Percentiles rank a stretch among this genome's conserved stretches.
These are phyloP conservation scores for Enteromius fasciolatus DNA, from an alignment of 2,797 vertebrate species.

Conservation along the genomic window DNA sequence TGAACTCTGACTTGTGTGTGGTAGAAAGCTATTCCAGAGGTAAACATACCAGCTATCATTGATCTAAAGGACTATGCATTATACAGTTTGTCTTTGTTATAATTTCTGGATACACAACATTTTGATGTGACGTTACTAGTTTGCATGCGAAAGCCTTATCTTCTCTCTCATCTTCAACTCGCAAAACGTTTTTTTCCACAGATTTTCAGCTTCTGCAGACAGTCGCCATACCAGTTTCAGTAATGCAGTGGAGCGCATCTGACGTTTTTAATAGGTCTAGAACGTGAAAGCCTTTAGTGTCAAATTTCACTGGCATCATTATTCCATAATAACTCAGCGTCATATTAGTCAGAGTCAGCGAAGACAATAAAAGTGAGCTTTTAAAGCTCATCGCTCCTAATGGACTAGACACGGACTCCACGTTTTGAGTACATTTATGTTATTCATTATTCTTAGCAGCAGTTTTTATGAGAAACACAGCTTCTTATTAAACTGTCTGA, in stretches of 20 bases:
- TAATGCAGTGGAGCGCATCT: neutral
- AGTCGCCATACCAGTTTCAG: slow-evolving; percentile 23
- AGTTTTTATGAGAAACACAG: slow-evolving; percentile 10
- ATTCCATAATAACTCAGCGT: slow-evolving; percentile 64
- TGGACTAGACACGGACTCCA: slow-evolving; percentile 65
- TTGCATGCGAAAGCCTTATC: slow-evolving; percentile 41
- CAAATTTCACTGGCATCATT: slow-evolving; percentile 64
- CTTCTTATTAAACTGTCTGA: slow-evolving; percentile 7
- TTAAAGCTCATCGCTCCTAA: slow-evolving; percentile 63
- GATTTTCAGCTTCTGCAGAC: neutral
- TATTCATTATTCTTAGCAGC: slow-evolving; percentile 5
- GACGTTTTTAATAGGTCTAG: slow-evolving; percentile 51
- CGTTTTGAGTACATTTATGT: slow-evolving; percentile 54
- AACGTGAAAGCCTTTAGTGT: slow-evolving; percentile 60
- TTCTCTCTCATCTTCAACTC: slow-evolving; percentile 33
- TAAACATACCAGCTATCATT: neutral
- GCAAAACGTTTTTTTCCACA: neutral
- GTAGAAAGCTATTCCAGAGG: slow-evolving; percentile 16
- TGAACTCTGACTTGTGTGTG: slow-evolving; percentile 59
- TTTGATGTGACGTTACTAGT: slow-evolving; percentile 14
- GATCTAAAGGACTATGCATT: neutral
- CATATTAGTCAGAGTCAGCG: slow-evolving; percentile 36
- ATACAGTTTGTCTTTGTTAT: neutral
- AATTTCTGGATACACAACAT: slow-evolving; percentile 34
- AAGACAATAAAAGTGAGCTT: slow-evolving; percentile 57